Conservation (phyloP, 1,140 invertebrate species). For the Drosophila mayri region DNA sequence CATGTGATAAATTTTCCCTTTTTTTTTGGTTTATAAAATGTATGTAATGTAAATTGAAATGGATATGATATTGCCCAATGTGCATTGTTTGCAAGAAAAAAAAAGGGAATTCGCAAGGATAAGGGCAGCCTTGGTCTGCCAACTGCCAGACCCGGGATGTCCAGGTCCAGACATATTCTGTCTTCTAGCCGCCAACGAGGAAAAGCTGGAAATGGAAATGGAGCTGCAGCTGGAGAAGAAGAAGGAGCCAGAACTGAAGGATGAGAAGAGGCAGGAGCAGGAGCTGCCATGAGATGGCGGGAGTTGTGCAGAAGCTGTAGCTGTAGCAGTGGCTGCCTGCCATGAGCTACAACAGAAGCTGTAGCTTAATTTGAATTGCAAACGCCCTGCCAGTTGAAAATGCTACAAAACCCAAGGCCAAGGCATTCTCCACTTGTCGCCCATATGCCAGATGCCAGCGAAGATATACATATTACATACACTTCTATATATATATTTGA, state of each 20-base stretch:
- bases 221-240: background rate
- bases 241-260: background rate
- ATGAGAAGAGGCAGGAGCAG: background rate
- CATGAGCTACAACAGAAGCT: too few relatives aligned
- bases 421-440: background rate
- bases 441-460: constrained; percentile 19
- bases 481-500: constrained; percentile 34
- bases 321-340: background rate
- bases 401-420: constrained; percentile 8
- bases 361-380: too few relatives aligned
- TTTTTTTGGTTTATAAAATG: background rate
- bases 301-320: background rate
- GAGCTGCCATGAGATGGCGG: background rate
- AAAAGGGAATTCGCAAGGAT: constrained; percentile 1
- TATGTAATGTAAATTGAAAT: background rate
- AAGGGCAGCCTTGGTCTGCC: constrained; percentile 16
- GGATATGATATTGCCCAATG: constrained; percentile 2
- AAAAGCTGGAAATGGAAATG: background rate
- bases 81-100: constrained; percentile 3
- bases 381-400: constrained; percentile 1
- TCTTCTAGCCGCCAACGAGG: background rate
- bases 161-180: constrained; percentile 16
- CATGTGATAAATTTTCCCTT: too few relatives aligned
- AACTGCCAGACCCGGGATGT: constrained; percentile 30
- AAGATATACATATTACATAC: background rate